Conservation (phyloP, 2,888 invertebrate genomes). For the Hedychridium roseum region DNA sequence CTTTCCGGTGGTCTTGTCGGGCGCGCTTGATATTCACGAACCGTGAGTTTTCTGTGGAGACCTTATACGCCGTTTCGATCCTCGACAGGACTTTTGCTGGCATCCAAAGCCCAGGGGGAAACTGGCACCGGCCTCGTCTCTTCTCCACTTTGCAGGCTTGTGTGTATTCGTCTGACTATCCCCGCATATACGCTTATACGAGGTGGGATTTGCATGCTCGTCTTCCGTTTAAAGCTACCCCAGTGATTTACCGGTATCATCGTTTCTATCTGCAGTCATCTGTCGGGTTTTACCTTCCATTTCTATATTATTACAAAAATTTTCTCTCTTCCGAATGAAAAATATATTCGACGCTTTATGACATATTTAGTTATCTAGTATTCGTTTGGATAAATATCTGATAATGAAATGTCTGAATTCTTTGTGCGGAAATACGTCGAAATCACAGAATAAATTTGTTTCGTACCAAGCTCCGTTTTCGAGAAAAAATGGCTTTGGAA, state of each 20-base stretch:
- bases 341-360: no score
- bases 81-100: slow-evolving; percentile 35
- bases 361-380: no score
- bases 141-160: slow-evolving; percentile 18
- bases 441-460: no score
- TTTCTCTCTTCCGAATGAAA: no score
- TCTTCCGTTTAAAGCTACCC: slow-evolving; percentile 37
- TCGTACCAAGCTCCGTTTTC: no score
- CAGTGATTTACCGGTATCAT: slow-evolving; percentile 34
- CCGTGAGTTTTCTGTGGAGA: slow-evolving; percentile 33
- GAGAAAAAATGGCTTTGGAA: no score
- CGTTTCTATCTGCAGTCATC: no score
- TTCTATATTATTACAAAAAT: no score
- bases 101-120: slow-evolving; percentile 35
- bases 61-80: slow-evolving; percentile 36
- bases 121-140: slow-evolving; percentile 34
- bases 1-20: slow-evolving; percentile 33
- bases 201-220: slow-evolving; percentile 39
- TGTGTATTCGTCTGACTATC: slow-evolving; percentile 1
- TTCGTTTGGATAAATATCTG: no score
- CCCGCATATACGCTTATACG: slow-evolving; percentile 8
- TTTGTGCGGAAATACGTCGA: no score
- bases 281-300: no score
- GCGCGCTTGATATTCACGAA: slow-evolving; percentile 38
- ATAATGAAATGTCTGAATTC: no score